Evolutionary conservation across 2,888 invertebrate genomes (phyloP), one percentile per base, ranked within the genome.

Genomic region (Standfussiana lucernea): DNA sequence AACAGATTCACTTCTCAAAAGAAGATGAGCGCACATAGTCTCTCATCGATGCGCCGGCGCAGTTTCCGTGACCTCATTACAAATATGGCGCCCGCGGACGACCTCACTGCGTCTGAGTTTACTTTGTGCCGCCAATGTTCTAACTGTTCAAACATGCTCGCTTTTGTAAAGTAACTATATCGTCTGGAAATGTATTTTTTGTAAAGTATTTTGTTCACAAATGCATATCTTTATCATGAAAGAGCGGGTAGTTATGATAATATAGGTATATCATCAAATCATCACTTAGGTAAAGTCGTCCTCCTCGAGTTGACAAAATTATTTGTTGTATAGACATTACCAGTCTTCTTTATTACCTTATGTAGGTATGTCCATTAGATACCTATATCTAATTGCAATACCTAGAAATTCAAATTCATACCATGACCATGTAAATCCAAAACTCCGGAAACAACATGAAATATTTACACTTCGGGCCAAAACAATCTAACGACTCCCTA

Each of bases 61-160:
- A 92, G 89, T 90, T 89, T 92, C 94, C 95, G 91, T 95, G 95
- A 95, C 95, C 95, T 90, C 92, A 91, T 93, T 94, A 89, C 84
- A 40, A 91, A 92, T 92, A 93, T 93, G 94, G 94, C 93, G 93
- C 90, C 90, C 89, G 91, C 89, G 64, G 87, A 83, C 92, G 94
- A 93, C 93, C 94, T 94, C 93, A 90, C 86, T 75, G 74, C 88
- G 88, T 84, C 82, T 87, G 85, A 78, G 88, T 91, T 90, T 90
- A 89, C 89, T 88, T 89, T 86, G 85, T 83, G 86, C 88, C 84
- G 86, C 87, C 84, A 89, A 88, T 89, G 89, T 90, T 89, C 87
- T 84, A 80, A 79, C 76, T 40, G 40, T 42, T 59, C 65, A 28
- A 50, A 67, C 75, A 66, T 77, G 71, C 62, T 80, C 76, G 77